Conservation (phyloP, 2,888 invertebrate genomes). For the Stomorhina lunata region DNA sequence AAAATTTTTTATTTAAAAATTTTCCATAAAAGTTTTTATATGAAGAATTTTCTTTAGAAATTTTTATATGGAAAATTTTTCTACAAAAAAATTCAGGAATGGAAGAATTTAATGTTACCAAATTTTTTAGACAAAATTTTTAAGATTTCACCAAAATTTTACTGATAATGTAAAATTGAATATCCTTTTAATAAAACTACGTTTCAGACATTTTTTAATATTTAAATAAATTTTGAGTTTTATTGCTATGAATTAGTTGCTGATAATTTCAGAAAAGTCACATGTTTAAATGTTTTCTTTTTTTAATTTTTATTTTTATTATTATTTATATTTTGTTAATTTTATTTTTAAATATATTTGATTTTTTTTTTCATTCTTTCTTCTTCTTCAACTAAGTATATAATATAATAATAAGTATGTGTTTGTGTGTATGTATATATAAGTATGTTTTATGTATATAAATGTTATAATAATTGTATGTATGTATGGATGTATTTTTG, state of each 20-base stretch:
- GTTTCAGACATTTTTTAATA: conserved; percentile 30
- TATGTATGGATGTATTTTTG: conserved; percentile 2
- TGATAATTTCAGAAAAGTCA: conserved; percentile 64
- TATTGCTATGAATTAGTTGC: conserved; percentile 65
- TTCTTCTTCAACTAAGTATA: conserved; percentile 42
- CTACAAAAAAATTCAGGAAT: too few relatives aligned
- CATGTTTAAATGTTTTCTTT: conserved; percentile 50
- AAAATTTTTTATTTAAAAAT: too few relatives aligned
- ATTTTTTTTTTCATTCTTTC: conserved; percentile 14
- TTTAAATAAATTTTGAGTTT: conserved; percentile 60
- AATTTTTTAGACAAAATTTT: too few relatives aligned
- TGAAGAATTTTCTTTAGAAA: too few relatives aligned
- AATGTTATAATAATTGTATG: background rate
- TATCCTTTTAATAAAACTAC: conserved; percentile 29
- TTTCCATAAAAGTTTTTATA: too few relatives aligned
- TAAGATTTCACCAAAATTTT: background rate
- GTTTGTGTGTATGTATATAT: conserved; percentile 25
- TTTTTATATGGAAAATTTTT: too few relatives aligned
- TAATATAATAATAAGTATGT: conserved; percentile 41
- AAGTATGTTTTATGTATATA: conserved; percentile 3
- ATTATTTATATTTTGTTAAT: conserved; percentile 15
- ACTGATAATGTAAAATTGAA: background rate
- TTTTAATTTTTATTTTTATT: conserved; percentile 29
- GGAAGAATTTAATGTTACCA: too few relatives aligned
- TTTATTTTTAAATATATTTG: conserved; percentile 28